Evolutionary conservation across 2,797 vertebrate species (phyloP).

Genomic region (Sternarchorhynchus goeldii): DNA sequence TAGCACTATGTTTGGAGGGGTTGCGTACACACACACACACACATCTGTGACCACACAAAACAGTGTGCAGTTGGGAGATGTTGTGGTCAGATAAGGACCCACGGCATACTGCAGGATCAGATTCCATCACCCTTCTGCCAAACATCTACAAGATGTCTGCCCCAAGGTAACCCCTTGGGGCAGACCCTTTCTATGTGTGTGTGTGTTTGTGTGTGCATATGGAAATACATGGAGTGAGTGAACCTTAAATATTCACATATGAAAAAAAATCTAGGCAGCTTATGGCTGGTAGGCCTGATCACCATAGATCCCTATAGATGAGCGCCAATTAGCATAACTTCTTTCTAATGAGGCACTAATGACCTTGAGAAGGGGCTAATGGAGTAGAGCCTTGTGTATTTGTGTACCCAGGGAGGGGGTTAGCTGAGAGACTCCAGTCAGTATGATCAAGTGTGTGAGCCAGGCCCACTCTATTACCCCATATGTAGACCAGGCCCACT

Average conservation of each 20-base stretch:
- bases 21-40: neutral
- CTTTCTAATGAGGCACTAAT: slow-evolving; percentile 80
- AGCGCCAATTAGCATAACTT: slow-evolving; percentile 78
- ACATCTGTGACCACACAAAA: no score
- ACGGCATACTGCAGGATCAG: slow-evolving; percentile 29
- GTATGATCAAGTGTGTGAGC: slow-evolving; percentile 44
- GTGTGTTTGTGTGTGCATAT: slow-evolving; percentile 30
- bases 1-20: no score
- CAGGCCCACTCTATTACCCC: slow-evolving; percentile 16
- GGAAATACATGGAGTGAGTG: neutral
- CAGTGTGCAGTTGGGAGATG: slow-evolving; percentile 38
- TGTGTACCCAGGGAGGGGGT: slow-evolving; percentile 61
- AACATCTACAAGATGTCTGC: slow-evolving; percentile 32
- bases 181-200: slow-evolving; percentile 21
- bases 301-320: slow-evolving; percentile 66
- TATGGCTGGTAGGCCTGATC: slow-evolving; percentile 60
- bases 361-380: slow-evolving; percentile 75
- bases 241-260: slow-evolving; percentile 48
- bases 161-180: no score
- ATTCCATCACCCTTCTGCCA: slow-evolving; percentile 52
- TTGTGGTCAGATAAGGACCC: slow-evolving; percentile 48
- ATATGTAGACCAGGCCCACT: slow-evolving; percentile 20
- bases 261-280: slow-evolving; percentile 43
- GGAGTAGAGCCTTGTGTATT: slow-evolving; percentile 66
- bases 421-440: slow-evolving; percentile 26